These are phyloP conservation scores for Lacanobia oleracea DNA, from an alignment of 2,888 invertebrate species.

Conservation along the genomic window DNA sequence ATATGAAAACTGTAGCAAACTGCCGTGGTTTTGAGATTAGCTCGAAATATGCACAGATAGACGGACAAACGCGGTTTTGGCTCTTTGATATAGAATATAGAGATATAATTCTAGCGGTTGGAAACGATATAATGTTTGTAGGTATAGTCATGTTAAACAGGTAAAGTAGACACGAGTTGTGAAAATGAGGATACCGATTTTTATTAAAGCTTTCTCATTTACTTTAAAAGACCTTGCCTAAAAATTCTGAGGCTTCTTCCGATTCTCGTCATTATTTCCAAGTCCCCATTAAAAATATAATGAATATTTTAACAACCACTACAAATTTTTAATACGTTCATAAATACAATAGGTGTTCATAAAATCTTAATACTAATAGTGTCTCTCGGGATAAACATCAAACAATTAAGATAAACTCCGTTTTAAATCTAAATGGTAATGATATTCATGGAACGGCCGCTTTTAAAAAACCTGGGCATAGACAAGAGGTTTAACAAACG, in stretches of 20 bases:
- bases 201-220: too few species aligned
- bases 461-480: slow-evolving; percentile 65
- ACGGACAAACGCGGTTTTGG: slow-evolving; percentile 18
- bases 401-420: slow-evolving; percentile 69
- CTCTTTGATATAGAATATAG: slow-evolving; percentile 17
- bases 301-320: slow-evolving; percentile 9
- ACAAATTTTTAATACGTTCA: slow-evolving; percentile 32
- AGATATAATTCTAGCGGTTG: neutral
- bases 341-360: slow-evolving; percentile 38
- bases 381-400: slow-evolving; percentile 62
- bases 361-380: slow-evolving; percentile 60
- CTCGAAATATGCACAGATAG: slow-evolving; percentile 6
- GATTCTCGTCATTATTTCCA: neutral
- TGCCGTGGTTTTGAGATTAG: slow-evolving; percentile 5
- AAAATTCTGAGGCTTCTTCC: neutral
- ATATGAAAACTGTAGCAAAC: slow-evolving; percentile 12
- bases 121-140: slow-evolving; percentile 1
- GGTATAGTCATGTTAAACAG: neutral
- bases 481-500: slow-evolving; percentile 69
- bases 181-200: too few species aligned
- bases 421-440: slow-evolving; percentile 76
- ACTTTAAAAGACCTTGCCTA: neutral
- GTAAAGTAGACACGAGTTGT: neutral
- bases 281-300: neutral
- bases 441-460: slow-evolving; percentile 65